Percentiles rank a stretch among this genome's conserved stretches.
phyloP scores from a whole-genome alignment of 1,140 invertebrate genomes.

The Sycophaga agraensis region DNA sequence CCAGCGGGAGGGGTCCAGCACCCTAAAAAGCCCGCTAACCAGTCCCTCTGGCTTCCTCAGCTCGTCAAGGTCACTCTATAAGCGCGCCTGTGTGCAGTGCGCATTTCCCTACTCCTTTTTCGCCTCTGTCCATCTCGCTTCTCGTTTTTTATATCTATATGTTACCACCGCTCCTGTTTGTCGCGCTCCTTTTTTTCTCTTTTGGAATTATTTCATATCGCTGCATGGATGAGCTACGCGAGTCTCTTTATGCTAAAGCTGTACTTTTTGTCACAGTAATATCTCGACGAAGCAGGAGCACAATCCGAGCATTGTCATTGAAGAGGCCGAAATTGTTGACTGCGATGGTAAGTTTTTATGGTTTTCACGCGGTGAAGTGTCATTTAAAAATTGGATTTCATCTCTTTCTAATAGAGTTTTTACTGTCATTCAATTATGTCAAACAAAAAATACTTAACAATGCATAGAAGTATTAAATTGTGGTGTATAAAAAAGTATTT shows the following conservation, averaged over 20 bases:
- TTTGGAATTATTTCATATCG: too few relatives aligned
- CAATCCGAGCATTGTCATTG: constrained; percentile 50
- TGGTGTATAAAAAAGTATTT: too few relatives aligned
- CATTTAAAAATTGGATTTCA: too few relatives aligned
- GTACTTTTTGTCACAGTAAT: constrained; percentile 30
- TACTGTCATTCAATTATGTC: too few relatives aligned
- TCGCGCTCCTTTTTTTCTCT: neutral
- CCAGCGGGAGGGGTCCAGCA: too few relatives aligned
- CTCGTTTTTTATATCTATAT: neutral
- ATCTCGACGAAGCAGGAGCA: constrained; percentile 44
- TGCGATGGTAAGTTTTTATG: constrained; percentile 52
- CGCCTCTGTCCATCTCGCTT: neutral
- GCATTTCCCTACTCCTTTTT: constrained; percentile 35
- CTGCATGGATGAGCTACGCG: too few relatives aligned
- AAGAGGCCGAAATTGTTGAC: constrained; percentile 55
- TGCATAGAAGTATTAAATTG: too few relatives aligned
- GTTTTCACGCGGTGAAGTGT: too few relatives aligned
- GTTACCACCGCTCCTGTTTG: neutral
- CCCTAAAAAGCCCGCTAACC: too few relatives aligned
- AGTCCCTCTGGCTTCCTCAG: constrained; percentile 32
- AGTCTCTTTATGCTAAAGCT: too few relatives aligned
- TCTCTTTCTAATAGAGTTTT: too few relatives aligned
- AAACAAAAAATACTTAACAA: too few relatives aligned
- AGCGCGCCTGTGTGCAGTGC: constrained; percentile 38
- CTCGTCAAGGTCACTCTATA: constrained; percentile 51